Conservation (phyloP, 2,113 vertebrate genomes). For the Elanoides forficatus region DNA sequence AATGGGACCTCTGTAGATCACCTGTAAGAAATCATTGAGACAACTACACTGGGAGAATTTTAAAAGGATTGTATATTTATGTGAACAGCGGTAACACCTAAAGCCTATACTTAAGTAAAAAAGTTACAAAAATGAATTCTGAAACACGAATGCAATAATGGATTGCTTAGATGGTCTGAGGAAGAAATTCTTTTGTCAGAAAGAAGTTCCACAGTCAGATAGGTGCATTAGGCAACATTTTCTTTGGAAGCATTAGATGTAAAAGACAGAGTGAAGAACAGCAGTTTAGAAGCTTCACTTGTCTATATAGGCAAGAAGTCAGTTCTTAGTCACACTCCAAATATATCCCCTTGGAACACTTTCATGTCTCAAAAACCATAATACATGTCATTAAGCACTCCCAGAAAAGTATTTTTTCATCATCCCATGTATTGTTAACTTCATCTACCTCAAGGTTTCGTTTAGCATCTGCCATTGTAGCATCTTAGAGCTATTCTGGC, state of each 20-base stretch:
- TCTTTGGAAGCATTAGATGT: not conserved
- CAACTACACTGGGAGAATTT: not conserved
- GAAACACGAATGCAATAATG: not conserved
- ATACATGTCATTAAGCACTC: not conserved
- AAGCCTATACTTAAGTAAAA: not conserved
- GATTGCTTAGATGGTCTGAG: not conserved
- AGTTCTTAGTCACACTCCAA: not conserved
- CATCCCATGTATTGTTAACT: not conserved
- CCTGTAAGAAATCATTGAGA: not conserved
- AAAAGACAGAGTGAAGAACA: not conserved
- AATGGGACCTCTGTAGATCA: not conserved
- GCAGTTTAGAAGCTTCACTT: not conserved
- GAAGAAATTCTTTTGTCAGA: not conserved
- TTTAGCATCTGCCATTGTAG: not conserved
- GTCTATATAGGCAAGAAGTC: not conserved
- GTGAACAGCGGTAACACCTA: not conserved
- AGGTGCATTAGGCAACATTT: not conserved
- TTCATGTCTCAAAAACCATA: not conserved
- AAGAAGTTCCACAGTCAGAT: not conserved
- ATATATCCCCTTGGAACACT: not conserved
- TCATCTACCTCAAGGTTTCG: not conserved
- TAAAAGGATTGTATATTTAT: not conserved
- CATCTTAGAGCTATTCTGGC: not conserved
- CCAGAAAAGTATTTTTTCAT: not conserved
- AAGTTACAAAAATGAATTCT: not conserved